A percentile compares a stretch with the other conserved stretches of the same genome.
These are phyloP conservation scores for Lutra lutra DNA, from an alignment of 2,797 vertebrate species.

Conservation along the genomic window DNA sequence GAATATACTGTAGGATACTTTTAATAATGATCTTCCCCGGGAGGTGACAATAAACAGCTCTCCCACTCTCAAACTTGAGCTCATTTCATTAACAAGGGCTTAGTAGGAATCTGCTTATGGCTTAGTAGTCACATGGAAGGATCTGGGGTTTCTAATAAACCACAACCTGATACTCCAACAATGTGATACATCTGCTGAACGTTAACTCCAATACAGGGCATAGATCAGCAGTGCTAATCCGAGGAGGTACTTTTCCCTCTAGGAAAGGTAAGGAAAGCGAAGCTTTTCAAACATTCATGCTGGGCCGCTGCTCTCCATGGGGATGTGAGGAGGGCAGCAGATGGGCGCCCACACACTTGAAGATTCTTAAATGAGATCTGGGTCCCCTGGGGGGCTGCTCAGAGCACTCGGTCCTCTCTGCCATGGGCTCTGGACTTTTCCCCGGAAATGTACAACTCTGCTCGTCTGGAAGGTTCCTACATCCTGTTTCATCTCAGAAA, in stretches of 20 bases:
- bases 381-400: not conserved
- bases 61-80: not conserved
- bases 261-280: not conserved
- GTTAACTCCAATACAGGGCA: not conserved
- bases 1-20: not conserved
- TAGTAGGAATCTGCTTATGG: not conserved
- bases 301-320: not conserved
- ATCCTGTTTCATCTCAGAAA: not conserved
- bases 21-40: not conserved
- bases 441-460: not conserved
- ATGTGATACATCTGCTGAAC: not conserved
- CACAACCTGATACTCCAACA: not conserved
- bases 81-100: not conserved
- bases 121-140: not conserved
- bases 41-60: not conserved
- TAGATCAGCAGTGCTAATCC: not conserved
- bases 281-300: not conserved
- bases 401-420: rapidly evolving
- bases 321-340: not conserved
- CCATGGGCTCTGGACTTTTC: not conserved
- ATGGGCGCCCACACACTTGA: not conserved
- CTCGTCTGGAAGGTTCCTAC: not conserved
- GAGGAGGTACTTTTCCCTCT: not conserved
- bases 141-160: not conserved
- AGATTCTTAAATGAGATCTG: not conserved